Evolutionary conservation across 2,888 invertebrate genomes (phyloP).

Genomic region (Chesias legatella): DNA sequence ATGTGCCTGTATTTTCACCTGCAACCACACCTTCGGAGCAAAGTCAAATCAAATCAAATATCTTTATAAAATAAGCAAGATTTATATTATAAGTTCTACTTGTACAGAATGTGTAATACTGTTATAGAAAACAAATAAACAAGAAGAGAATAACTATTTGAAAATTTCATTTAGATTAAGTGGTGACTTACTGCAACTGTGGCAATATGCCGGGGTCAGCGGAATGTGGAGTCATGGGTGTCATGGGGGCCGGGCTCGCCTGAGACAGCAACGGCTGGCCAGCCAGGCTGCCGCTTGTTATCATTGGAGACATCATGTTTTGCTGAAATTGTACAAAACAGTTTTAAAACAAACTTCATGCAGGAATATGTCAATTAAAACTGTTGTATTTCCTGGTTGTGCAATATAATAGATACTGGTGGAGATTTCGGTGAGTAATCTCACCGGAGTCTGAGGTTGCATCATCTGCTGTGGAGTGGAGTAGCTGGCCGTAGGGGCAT

Average conservation of each 20-base stretch:
- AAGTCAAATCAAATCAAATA: no score
- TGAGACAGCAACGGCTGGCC: conserved; percentile 83
- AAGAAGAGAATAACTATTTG: no score
- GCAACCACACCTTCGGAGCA: no score
- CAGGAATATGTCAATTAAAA: no score
- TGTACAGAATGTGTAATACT: no score
- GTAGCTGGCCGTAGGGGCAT: conserved; percentile 87
- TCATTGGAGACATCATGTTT: conserved; percentile 92
- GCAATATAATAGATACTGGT: no score
- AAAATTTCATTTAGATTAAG: no score
- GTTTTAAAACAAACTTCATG: not conserved
- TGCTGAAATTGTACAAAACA: conserved; percentile 73
- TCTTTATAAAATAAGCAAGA: no score
- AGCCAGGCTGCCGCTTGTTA: conserved; percentile 79
- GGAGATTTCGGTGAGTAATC: conserved; percentile 10
- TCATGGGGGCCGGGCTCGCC: conserved; percentile 89
- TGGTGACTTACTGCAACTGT: conserved; percentile 88
- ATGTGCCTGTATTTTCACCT: no score
- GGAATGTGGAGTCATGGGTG: conserved; percentile 95
- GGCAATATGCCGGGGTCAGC: conserved; percentile 97
- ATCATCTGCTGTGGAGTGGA: conserved; percentile 91
- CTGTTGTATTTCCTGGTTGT: no score
- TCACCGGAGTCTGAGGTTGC: conserved; percentile 94
- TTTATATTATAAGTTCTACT: no score
- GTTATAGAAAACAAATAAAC: no score